Evolutionary conservation across 2,888 invertebrate genomes (phyloP), one percentile per base, ranked within the genome.

Genomic region (Polymixis lichenea): DNA sequence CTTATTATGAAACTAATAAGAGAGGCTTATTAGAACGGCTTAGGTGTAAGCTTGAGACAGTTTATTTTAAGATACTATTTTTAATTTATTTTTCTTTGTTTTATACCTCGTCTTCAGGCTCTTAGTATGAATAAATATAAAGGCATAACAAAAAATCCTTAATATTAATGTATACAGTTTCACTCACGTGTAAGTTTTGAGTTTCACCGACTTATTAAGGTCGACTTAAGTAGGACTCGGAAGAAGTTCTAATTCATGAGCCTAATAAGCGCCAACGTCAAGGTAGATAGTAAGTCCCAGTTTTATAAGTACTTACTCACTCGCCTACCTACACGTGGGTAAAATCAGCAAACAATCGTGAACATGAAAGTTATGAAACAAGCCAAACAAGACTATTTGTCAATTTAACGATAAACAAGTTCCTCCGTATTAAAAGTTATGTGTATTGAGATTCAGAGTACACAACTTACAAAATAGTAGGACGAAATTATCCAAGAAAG

Each of bases 401-500:
- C 22, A 56, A 55, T 53, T 58, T n/a, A n/a, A 28, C n/a, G 19
- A 43, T 60, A 53, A 78, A 46, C 25, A 60, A 49, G 60, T 78
- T 49, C n/a, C 9, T 17, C 8, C 13, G 53, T 70, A 22, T n/a
- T n/a, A 38, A 19, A 55, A 79, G 25, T 77, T 62, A 28, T 46
- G 15, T 64, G 15, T 32, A 72, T 72, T 46, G 73, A n/a, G 15
- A 72, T 72, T 51, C 55, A n/a, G 9, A 55, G 32, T 46, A 66
- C 17, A 56, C 51, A 69, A 81, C 58, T 76, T 68, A 58, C 28
- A 17, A 55, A 69, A 77, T 61, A 66, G 43, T 66, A 77, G 64
- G 49, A 25, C 69, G 43, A 77, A 61, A 80, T 82, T 80, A 80
- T 69, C 77, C 60, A 66, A 69, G 72, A 69, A 85, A 74, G 75